Evolutionary conservation across 2,113 vertebrate genomes (phyloP).

Genomic region (Catharus minimus): DNA sequence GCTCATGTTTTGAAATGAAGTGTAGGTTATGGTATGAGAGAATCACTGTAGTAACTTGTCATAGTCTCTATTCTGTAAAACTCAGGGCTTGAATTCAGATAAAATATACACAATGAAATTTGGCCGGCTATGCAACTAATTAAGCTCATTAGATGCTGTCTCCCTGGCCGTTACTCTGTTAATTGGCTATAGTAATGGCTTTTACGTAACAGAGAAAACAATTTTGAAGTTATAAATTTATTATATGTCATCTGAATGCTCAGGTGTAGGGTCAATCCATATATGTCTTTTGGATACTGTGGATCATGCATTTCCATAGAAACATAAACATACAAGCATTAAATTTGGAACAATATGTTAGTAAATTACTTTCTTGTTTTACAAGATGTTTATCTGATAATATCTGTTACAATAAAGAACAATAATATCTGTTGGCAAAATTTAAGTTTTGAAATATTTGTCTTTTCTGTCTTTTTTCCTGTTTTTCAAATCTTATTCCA

Average conservation of each 20-base stretch:
- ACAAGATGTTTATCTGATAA: background rate
- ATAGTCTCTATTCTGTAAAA: background rate
- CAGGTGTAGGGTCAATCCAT: rapidly evolving
- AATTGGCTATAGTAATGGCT: background rate
- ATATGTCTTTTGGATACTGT: rapidly evolving
- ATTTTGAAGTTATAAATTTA: background rate
- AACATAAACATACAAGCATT: background rate
- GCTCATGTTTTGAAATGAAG: background rate
- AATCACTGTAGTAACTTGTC: background rate
- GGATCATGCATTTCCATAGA: background rate
- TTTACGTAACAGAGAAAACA: background rate
- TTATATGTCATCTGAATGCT: background rate
- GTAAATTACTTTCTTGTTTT: background rate
- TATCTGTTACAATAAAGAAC: background rate
- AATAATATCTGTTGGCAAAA: background rate
- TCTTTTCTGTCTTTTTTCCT: background rate
- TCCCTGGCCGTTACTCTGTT: background rate
- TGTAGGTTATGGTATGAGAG: background rate
- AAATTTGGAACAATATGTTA: background rate
- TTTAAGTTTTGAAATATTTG: background rate
- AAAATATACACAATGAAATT: background rate
- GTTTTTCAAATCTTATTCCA: background rate
- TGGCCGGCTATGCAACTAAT: background rate
- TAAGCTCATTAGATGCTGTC: background rate
- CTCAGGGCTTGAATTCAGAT: background rate